A percentile compares a stretch with the other conserved stretches of the same genome.
phyloP scores from a whole-genome alignment of 2,888 invertebrate genomes.

The Agrochola macilenta region DNA sequence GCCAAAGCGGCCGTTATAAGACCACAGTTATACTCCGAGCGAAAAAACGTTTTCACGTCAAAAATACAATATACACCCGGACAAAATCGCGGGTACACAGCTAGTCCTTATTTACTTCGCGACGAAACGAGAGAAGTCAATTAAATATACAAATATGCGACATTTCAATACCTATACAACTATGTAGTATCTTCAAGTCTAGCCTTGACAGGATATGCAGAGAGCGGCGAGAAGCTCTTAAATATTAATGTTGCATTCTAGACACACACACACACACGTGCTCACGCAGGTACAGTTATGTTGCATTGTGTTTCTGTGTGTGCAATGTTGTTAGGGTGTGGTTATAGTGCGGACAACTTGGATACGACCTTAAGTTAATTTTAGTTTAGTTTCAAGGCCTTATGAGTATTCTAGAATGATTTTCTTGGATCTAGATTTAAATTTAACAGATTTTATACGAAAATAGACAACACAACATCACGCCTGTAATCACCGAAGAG shows the following conservation, averaged over 20 bases:
- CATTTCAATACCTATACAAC: conserved; percentile 11
- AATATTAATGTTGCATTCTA: conserved; percentile 66
- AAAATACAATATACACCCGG: no score
- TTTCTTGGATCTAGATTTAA: neutral
- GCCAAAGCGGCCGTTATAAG: no score
- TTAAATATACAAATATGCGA: conserved; percentile 21
- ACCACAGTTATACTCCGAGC: no score
- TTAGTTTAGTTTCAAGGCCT: no score
- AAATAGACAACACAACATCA: neutral
- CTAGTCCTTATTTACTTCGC: no score
- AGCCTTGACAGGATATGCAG: conserved; percentile 56
- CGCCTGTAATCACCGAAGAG: neutral
- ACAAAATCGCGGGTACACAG: no score
- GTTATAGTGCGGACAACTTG: neutral
- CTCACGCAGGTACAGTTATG: conserved; percentile 25
- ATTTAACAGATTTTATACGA: neutral
- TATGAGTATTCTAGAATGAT: neutral
- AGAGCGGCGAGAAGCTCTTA: conserved; percentile 53
- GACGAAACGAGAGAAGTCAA: no score
- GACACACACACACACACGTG: conserved; percentile 19
- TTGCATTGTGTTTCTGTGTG: conserved; percentile 58
- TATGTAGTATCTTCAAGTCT: conserved; percentile 47
- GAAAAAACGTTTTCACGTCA: no score
- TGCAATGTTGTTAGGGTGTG: conserved; percentile 56
- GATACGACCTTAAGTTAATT: neutral